These are phyloP conservation scores for Callospermophilus lateralis DNA, from an alignment of 2,113 vertebrate species.

Conservation along the genomic window DNA sequence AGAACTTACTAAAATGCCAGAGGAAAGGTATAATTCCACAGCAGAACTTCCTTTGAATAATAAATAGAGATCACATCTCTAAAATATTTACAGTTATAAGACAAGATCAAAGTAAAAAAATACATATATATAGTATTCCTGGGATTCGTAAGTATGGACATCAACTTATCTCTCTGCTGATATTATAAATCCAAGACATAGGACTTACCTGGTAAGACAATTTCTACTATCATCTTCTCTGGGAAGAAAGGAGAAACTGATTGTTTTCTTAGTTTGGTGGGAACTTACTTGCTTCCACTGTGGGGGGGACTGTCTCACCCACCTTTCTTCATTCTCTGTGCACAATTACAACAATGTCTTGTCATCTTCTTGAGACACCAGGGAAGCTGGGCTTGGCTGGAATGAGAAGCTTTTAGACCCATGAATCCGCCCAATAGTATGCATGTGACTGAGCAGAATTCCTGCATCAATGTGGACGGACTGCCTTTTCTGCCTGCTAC, in stretches of 20 bases:
- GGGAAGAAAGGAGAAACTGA: not conserved
- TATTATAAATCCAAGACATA: not conserved
- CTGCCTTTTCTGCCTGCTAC: not conserved
- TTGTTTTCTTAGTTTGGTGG: not conserved
- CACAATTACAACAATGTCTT: not conserved
- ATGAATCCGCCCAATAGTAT: not conserved
- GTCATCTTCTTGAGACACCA: not conserved
- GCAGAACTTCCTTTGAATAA: not conserved
- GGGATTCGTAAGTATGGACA: not conserved
- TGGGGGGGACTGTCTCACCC: not conserved
- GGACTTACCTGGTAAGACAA: not conserved
- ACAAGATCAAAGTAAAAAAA: not conserved
- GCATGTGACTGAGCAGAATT: not conserved
- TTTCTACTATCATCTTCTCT: not conserved
- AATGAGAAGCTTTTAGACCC: not conserved
- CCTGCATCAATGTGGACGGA: not conserved
- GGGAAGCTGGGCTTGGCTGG: not conserved
- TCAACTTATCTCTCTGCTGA: not conserved
- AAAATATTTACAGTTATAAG: not conserved
- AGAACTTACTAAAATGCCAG: not conserved
- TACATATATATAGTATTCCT: not conserved
- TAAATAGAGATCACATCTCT: not conserved
- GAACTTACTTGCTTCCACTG: not conserved
- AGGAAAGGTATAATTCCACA: not conserved
- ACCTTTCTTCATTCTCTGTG: not conserved